Evolutionary conservation across 2,888 invertebrate species (phyloP), one percentile per base, ranked within the genome.

Genomic region (Sceliomorpha sp.): DNA sequence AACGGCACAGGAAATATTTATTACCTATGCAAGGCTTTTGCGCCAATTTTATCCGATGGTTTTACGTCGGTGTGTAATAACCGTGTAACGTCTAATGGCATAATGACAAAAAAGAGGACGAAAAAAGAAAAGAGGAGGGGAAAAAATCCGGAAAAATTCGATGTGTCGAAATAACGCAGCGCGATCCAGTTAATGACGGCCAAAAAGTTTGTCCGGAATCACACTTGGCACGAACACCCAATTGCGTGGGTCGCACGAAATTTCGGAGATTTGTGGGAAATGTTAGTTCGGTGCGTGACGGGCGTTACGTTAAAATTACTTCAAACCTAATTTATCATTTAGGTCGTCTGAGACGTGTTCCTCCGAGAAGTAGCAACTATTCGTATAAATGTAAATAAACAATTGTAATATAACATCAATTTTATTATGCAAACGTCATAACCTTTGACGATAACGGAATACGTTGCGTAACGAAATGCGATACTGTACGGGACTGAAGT

Each of bases 181-280:
- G 24, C 20, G 66, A 75, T 77, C 75, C 77, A 71, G 74, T 80
- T 79, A 78, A 72, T 76, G 68, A 36, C 50, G 26, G 73, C 77
- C 81, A 79, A 79, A 77, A 73, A 80, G 74, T 75, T 78, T 74
- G 66, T 70, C 70, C 73, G 66, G 75, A 75, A 68, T 70, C 67
- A 51, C 47, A 59, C 67, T 73, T 68, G 73, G 70, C 70, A 70
- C 53, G 44, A 45, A 37, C 39, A 51, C n/a, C 58, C 62, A 55
- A 72, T 59, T 44, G 60, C 60, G 59, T 64, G 64, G 70, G 64
- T 6, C 14, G 64, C 44, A 24, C 47, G 51, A 70, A 64, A 70
- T 64, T 58, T 53, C 55, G 15, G 55, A 50, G 44, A 48, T 70
- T 64, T 44, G 47, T 51, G 56, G 68, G 48, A 60, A 68, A 68